phyloP scores from a whole-genome alignment of 2,113 vertebrate genomes.

The Jaculus jaculus region DNA sequence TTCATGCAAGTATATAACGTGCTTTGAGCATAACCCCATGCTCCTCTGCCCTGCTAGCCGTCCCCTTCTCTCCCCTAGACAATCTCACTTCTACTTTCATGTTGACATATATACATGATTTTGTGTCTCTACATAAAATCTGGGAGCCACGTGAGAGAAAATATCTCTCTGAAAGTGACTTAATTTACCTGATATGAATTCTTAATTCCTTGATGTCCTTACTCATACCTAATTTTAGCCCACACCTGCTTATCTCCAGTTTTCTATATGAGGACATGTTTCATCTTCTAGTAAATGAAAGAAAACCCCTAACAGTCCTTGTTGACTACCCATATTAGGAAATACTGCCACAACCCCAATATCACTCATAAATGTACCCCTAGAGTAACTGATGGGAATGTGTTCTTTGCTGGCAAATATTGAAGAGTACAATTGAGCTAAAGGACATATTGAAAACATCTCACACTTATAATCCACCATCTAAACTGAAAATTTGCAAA shows the following conservation, averaged over 20 bases:
- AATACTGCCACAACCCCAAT: not conserved
- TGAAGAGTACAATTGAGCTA: not conserved
- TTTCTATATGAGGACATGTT: not conserved
- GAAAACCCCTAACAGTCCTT: not conserved
- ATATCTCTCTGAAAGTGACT: not conserved
- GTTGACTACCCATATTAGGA: not conserved
- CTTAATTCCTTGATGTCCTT: not conserved
- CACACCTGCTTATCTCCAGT: not conserved
- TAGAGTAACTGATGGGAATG: not conserved
- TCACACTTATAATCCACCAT: not conserved
- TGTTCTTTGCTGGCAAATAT: not conserved
- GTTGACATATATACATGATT: not conserved
- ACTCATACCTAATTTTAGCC: not conserved
- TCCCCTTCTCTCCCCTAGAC: not conserved
- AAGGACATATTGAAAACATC: not conserved
- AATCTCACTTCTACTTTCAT: not conserved
- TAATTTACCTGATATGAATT: not conserved
- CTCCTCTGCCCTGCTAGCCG: not conserved
- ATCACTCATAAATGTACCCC: not conserved
- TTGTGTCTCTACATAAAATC: not conserved
- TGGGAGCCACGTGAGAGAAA: not conserved
- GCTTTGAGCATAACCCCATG: not conserved
- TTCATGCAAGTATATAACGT: not conserved
- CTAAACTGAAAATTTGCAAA: not conserved
- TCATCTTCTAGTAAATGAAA: not conserved